A percentile compares a stretch with the other conserved stretches of the same genome.
phyloP scores from a whole-genome alignment of 2,113 vertebrate species.

The Rhea americana region DNA sequence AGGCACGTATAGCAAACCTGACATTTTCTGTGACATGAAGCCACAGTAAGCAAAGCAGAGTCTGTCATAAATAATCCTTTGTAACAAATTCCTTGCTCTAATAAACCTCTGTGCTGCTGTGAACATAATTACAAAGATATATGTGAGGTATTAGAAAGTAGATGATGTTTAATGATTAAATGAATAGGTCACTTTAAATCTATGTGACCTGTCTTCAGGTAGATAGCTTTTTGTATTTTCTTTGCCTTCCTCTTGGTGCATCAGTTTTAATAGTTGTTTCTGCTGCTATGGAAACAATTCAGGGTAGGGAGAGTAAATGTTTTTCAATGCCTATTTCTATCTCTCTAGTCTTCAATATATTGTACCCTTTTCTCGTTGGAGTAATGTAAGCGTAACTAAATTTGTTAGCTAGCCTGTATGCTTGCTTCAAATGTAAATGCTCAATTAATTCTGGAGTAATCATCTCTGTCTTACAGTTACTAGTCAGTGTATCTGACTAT shows the following conservation, averaged over 20 bases:
- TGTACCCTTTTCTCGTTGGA: neutral
- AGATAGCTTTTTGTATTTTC: slow-evolving; percentile 13
- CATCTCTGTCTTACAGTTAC: neutral
- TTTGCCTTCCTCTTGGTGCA: slow-evolving; percentile 22
- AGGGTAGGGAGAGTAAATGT: slow-evolving; percentile 41
- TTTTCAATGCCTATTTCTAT: neutral
- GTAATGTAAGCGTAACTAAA: neutral
- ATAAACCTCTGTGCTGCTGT: neutral
- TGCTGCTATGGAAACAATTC: slow-evolving; percentile 66
- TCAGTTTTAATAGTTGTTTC: slow-evolving; percentile 57
- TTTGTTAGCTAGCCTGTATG: neutral
- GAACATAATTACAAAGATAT: neutral
- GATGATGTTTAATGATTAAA: neutral
- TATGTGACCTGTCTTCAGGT: neutral
- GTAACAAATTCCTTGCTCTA: neutral
- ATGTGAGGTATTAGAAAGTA: neutral
- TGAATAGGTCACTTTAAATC: neutral
- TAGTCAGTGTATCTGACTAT: neutral
- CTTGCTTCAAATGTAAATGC: neutral
- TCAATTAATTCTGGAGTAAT: neutral
- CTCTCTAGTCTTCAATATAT: neutral
- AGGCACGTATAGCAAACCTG: neutral
- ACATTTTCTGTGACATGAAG: neutral
- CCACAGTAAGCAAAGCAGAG: neutral
- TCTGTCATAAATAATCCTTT: neutral